Evolutionary conservation across 1,140 invertebrate species (phyloP).

Genomic region (Achroia grisella): DNA sequence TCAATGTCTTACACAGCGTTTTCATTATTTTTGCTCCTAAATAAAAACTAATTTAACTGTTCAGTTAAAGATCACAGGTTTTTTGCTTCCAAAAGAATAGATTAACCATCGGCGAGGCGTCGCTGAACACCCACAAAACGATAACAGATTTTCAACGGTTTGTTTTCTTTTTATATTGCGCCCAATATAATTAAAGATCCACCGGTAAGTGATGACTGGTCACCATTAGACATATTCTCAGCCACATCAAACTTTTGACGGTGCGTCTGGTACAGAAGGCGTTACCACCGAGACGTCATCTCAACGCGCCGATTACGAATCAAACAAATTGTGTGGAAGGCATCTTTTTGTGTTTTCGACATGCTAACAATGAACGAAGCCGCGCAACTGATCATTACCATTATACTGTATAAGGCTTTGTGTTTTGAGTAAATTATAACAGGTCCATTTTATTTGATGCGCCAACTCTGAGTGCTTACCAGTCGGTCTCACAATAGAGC

Average conservation of each 20-base stretch:
- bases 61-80: constrained; percentile 50
- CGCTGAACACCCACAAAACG: constrained; percentile 51
- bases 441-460: constrained; percentile 55
- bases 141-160: constrained; percentile 60
- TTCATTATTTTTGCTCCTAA: constrained; percentile 27
- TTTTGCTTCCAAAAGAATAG: constrained; percentile 45
- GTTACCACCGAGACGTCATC: constrained; percentile 35
- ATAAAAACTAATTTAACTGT: constrained; percentile 57
- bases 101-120: constrained; percentile 42
- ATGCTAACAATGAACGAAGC: constrained; percentile 63
- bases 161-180: constrained; percentile 51
- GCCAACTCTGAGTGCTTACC: constrained; percentile 28
- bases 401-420: constrained; percentile 70
- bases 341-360: constrained; percentile 59
- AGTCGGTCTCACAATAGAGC: constrained; percentile 34
- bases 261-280: constrained; percentile 28
- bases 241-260: constrained; percentile 36
- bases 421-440: constrained; percentile 74
- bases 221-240: constrained; percentile 44
- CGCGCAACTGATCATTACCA: constrained; percentile 67
- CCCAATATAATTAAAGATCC: constrained; percentile 57
- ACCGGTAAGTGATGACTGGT: constrained; percentile 48
- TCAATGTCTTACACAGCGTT: constrained; percentile 21
- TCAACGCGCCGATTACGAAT: constrained; percentile 53
- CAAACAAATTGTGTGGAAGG: constrained; percentile 63